phyloP scores from a whole-genome alignment of 2,888 invertebrate species.

The Lingula anatina region DNA sequence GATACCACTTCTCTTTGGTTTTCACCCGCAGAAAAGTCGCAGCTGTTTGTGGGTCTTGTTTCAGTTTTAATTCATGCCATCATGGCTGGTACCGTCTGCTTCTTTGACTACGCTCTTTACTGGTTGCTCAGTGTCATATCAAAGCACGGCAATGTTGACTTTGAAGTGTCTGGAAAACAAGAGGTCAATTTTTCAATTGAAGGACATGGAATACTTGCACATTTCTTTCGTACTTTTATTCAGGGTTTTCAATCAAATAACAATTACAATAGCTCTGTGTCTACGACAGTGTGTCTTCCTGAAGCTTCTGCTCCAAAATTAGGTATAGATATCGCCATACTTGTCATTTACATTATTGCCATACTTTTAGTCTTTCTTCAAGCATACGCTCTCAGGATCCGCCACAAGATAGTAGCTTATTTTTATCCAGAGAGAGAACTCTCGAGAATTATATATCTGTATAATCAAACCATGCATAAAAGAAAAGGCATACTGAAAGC shows the following conservation, averaged over 20 bases:
- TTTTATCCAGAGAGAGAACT: not conserved
- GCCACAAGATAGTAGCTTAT: not conserved
- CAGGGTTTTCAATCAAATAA: not conserved
- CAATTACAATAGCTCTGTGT: not conserved
- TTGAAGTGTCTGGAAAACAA: slow-evolving; percentile 12
- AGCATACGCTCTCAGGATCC: not conserved
- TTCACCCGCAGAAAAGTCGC: slow-evolving; percentile 18
- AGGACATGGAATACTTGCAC: not conserved
- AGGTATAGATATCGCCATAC: no score
- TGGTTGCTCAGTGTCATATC: slow-evolving; percentile 25
- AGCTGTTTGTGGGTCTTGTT: slow-evolving; percentile 20
- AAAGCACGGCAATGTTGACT: slow-evolving; percentile 19
- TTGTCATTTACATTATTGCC: not conserved
- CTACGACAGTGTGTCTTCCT: not conserved
- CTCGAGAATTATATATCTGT: not conserved
- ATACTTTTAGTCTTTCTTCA: not conserved
- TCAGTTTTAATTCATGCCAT: slow-evolving; percentile 24
- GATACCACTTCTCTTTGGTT: slow-evolving; percentile 19
- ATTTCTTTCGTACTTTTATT: not conserved
- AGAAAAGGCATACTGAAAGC: not conserved
- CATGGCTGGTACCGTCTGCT: slow-evolving; percentile 17
- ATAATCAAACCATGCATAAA: not conserved
- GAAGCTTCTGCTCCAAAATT: no score
- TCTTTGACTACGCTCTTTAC: slow-evolving; percentile 32
- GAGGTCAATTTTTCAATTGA: not conserved